Conservation (phyloP, 2,888 invertebrate genomes). For the Scaptomyza parva region DNA sequence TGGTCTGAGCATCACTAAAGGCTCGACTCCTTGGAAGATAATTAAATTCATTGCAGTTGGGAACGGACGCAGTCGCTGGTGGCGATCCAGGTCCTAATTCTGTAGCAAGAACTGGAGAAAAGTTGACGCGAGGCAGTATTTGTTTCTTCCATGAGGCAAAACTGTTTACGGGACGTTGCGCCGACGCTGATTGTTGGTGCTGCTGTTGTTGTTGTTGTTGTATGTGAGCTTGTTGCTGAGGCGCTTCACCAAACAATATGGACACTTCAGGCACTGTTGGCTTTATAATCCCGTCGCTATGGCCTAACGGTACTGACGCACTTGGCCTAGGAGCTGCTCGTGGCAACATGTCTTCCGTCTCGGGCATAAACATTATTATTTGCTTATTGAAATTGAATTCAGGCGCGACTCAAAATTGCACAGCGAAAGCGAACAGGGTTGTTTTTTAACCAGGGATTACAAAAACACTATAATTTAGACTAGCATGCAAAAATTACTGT, state of each 20-base stretch:
- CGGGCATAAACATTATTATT: constrained; percentile 72
- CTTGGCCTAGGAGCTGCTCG: constrained; percentile 81
- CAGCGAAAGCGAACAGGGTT: constrained; percentile 29
- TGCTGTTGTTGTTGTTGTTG: constrained; percentile 28
- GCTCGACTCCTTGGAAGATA: constrained; percentile 45
- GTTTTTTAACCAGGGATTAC: constrained; percentile 12
- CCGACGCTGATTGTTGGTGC: constrained; percentile 26
- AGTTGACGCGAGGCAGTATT: constrained; percentile 76
- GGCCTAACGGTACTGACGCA: constrained; percentile 52
- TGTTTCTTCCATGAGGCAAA: constrained; percentile 82
- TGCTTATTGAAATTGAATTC: constrained; percentile 55
- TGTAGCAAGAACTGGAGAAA: constrained; percentile 58
- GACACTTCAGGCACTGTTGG: constrained; percentile 77
- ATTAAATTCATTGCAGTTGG: constrained; percentile 47
- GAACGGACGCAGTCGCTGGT: constrained; percentile 16
- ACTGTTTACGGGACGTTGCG: constrained; percentile 51
- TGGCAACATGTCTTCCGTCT: constrained; percentile 83
- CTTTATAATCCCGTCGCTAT: constrained; percentile 50
- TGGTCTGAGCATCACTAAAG: constrained; percentile 19
- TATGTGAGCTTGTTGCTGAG: constrained; percentile 34
- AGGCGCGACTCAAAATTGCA: constrained; percentile 43
- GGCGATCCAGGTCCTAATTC: constrained; percentile 56
- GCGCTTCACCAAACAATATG: constrained; percentile 68
- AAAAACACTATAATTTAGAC: background rate
- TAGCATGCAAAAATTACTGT: background rate